Evolutionary conservation across 2,113 vertebrate genomes (phyloP).

Genomic region (Scatophagus argus): DNA sequence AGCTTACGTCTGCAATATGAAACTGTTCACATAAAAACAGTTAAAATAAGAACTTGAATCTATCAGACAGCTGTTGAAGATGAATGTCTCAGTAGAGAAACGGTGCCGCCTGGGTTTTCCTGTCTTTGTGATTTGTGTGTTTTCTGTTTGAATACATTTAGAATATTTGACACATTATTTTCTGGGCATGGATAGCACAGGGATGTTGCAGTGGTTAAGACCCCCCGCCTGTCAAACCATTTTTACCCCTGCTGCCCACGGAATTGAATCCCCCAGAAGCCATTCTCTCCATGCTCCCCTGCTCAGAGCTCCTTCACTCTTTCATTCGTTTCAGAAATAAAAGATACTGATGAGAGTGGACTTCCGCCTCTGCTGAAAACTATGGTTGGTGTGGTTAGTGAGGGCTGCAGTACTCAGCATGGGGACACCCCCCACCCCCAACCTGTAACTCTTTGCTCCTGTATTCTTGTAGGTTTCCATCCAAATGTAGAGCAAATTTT

Average conservation of each 20-base stretch:
- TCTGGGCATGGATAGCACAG: conserved; percentile 5
- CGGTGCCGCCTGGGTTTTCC: conserved; percentile 5
- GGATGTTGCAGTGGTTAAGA: conserved; percentile 36
- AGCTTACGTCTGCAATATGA: background rate
- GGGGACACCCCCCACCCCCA: too few relatives aligned
- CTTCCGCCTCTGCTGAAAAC: background rate
- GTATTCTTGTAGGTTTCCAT: background rate
- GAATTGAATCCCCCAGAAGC: conserved; percentile 18
- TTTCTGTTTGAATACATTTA: conserved; percentile 18
- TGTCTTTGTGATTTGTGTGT: conserved; percentile 9
- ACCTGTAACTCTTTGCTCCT: background rate
- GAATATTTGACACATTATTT: conserved; percentile 35
- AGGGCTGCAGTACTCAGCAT: background rate
- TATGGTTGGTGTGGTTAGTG: background rate
- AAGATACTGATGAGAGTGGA: background rate
- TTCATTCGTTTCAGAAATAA: background rate
- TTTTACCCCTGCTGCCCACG: conserved; percentile 6
- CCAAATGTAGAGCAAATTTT: background rate
- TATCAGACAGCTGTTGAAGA: background rate
- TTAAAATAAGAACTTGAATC: background rate
- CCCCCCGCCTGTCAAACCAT: conserved; percentile 28
- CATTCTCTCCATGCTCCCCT: background rate
- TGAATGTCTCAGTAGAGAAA: background rate
- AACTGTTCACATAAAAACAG: conserved; percentile 8
- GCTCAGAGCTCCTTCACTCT: background rate